These are phyloP conservation scores for Pelvicachromis taeniatus DNA, from an alignment of 2,113 vertebrate species.

Conservation along the genomic window DNA sequence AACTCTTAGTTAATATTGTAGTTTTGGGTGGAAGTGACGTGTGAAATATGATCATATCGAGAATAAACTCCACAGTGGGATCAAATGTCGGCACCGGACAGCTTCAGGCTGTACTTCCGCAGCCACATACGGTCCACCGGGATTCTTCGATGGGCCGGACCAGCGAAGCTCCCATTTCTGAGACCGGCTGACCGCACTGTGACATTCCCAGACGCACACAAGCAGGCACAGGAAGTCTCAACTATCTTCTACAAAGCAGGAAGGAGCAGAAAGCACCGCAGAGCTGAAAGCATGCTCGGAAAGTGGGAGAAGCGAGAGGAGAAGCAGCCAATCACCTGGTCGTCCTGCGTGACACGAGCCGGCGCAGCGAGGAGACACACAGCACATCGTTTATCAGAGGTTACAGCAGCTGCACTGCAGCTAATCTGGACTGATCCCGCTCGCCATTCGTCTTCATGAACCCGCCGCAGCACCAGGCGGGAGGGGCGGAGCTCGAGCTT, in stretches of 20 bases:
- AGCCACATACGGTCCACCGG: background rate
- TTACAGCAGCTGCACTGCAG: background rate
- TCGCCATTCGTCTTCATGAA: background rate
- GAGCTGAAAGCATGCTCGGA: constrained; percentile 37
- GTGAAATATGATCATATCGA: background rate
- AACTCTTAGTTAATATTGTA: background rate
- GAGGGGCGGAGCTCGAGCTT: background rate
- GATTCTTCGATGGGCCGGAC: background rate
- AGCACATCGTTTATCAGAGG: constrained; percentile 12
- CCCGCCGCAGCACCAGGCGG: background rate
- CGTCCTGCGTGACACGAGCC: constrained; percentile 79
- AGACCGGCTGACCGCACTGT: background rate
- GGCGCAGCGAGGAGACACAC: constrained; percentile 56
- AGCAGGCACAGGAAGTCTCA: background rate
- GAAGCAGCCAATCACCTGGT: constrained; percentile 82
- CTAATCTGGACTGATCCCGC: background rate
- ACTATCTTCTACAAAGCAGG: background rate
- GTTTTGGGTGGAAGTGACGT: background rate
- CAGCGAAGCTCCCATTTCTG: background rate
- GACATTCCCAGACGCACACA: constrained; percentile 1
- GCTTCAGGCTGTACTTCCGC: background rate
- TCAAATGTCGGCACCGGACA: background rate
- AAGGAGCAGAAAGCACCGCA: background rate
- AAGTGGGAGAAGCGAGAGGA: constrained; percentile 50
- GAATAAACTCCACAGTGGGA: background rate